Evolutionary conservation across 2,113 vertebrate genomes (phyloP).

Genomic region (Anguilla rostrata): DNA sequence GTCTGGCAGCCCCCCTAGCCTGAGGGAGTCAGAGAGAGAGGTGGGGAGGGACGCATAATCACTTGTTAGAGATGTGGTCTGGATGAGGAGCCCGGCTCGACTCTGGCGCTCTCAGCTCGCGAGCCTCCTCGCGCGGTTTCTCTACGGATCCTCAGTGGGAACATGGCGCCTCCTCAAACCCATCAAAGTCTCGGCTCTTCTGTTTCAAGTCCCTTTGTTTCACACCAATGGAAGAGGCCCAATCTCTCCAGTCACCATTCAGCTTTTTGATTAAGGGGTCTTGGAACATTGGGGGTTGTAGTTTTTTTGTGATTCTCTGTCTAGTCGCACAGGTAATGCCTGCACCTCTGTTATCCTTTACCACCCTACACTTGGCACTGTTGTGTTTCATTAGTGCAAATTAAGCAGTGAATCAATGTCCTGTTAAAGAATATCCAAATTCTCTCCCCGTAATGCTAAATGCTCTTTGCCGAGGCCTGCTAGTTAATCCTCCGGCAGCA

Average conservation of each 20-base stretch:
- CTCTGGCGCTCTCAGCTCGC: slow-evolving; percentile 23
- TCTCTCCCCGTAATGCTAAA: background rate
- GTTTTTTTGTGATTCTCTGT: background rate
- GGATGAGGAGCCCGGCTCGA: slow-evolving; percentile 50
- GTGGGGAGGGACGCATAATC: slow-evolving; percentile 62
- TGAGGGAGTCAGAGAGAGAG: slow-evolving; percentile 50
- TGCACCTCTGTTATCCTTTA: background rate
- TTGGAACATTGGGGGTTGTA: background rate
- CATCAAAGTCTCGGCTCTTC: slow-evolving; percentile 31
- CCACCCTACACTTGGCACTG: background rate
- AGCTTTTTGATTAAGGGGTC: background rate
- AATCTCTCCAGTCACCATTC: background rate
- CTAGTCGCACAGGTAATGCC: background rate
- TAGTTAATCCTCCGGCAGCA: background rate
- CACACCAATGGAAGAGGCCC: slow-evolving; percentile 2
- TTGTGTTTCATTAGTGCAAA: background rate
- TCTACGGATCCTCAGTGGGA: background rate
- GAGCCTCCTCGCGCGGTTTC: slow-evolving; percentile 33
- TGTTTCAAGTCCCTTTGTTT: slow-evolving; percentile 45
- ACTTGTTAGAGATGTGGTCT: slow-evolving; percentile 71
- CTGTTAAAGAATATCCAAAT: background rate
- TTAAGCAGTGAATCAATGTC: background rate
- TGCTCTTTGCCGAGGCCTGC: background rate
- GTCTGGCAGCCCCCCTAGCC: slow-evolving; percentile 62
- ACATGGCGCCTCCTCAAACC: background rate